Evolutionary conservation across 2,113 vertebrate genomes (phyloP).

Genomic region (Anarrhichthys ocellatus): DNA sequence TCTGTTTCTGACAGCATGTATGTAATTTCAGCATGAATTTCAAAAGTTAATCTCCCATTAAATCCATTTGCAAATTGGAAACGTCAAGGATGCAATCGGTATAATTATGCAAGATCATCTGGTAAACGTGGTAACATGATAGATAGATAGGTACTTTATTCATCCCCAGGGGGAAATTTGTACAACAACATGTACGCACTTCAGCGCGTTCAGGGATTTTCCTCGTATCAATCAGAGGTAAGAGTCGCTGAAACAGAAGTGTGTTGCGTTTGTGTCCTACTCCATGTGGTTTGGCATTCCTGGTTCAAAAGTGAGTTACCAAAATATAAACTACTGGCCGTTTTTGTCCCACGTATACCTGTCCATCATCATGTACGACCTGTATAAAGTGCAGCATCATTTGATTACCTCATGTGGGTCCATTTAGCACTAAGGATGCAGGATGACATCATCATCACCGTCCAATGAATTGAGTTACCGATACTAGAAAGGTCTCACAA

Average conservation of each 20-base stretch:
- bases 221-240: background rate
- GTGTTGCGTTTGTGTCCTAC: background rate
- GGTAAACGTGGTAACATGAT: slow-evolving; percentile 3
- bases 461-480: too few relatives aligned
- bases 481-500: too few relatives aligned
- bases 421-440: too few relatives aligned
- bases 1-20: background rate
- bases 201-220: background rate
- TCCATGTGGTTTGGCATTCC: background rate
- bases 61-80: background rate
- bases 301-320: background rate
- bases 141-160: too few relatives aligned
- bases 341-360: background rate
- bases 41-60: background rate
- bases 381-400: background rate
- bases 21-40: background rate
- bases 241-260: background rate
- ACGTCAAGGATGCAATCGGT: background rate
- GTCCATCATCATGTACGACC: background rate
- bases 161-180: too few relatives aligned
- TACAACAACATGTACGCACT: background rate
- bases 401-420: background rate
- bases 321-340: background rate
- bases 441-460: too few relatives aligned
- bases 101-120: slow-evolving; percentile 6